Evolutionary conservation across 2,888 invertebrate genomes (phyloP).

Genomic region (Pammene aurita): DNA sequence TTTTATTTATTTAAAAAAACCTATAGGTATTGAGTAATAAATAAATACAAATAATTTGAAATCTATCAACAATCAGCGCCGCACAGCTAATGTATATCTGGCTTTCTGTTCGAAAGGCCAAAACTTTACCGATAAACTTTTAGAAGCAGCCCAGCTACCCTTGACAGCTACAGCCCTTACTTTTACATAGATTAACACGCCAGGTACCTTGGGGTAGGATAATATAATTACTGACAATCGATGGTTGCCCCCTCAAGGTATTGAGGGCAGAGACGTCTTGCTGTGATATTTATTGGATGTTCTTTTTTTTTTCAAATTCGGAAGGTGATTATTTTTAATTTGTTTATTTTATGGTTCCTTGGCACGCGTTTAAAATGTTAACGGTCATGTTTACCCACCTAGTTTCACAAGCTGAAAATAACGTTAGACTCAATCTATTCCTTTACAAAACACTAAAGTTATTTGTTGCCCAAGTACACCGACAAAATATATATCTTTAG

Average conservation of each 20-base stretch:
- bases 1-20: no score
- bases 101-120: background rate
- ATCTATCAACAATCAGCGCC: background rate
- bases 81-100: background rate
- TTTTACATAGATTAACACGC: slow-evolving; percentile 67
- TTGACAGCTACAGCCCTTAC: slow-evolving; percentile 44
- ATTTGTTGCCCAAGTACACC: no score
- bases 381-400: no score
- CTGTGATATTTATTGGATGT: slow-evolving; percentile 66
- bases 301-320: slow-evolving; percentile 49
- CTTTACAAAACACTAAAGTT: no score
- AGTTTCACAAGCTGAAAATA: no score
- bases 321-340: slow-evolving; percentile 37
- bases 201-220: slow-evolving; percentile 66
- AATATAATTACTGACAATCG: slow-evolving; percentile 78
- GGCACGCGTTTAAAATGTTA: slow-evolving; percentile 22
- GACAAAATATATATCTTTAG: no score
- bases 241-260: slow-evolving; percentile 64
- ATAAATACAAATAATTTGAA: no score
- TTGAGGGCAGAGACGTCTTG: slow-evolving; percentile 56
- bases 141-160: slow-evolving; percentile 22
- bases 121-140: slow-evolving; percentile 28
- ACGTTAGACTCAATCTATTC: no score
- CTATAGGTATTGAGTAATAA: no score
- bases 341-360: slow-evolving; percentile 27